Evolutionary conservation across 1,140 invertebrate species (phyloP).

Genomic region (Drosophila mauritiana): DNA sequence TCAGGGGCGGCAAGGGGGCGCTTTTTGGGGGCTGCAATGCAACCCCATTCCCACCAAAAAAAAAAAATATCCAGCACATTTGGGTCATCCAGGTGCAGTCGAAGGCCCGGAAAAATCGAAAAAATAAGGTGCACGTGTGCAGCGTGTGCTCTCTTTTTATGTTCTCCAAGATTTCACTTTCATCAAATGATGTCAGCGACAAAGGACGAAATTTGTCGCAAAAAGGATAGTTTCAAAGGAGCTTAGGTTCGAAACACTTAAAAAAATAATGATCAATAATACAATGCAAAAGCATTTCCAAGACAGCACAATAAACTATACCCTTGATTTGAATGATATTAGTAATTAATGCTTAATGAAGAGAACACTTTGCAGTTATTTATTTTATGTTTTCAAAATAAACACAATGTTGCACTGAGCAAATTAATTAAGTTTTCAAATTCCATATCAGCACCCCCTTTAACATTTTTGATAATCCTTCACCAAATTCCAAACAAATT

Average conservation of each 20-base stretch:
- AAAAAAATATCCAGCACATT: conserved; percentile 37
- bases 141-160: neutral
- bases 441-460: conserved; percentile 11
- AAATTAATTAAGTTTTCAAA: conserved; percentile 28
- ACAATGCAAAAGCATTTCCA: no score
- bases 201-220: neutral
- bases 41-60: neutral
- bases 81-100: conserved; percentile 63
- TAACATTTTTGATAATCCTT: conserved; percentile 16
- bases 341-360: no score
- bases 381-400: neutral
- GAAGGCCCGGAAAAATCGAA: conserved; percentile 9
- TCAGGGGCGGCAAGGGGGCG: conserved; percentile 16
- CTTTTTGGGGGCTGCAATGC: neutral
- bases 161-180: conserved; percentile 14
- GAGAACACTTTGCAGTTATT: neutral
- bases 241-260: neutral
- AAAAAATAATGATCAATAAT: no score
- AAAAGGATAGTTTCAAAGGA: neutral
- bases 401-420: neutral
- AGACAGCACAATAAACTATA: no score
- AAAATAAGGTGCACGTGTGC: conserved; percentile 3
- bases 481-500: conserved; percentile 37
- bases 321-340: no score
- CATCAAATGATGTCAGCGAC: conserved; percentile 3